Conservation (phyloP, 2,888 invertebrate genomes). For the Heteropelma amictum region DNA sequence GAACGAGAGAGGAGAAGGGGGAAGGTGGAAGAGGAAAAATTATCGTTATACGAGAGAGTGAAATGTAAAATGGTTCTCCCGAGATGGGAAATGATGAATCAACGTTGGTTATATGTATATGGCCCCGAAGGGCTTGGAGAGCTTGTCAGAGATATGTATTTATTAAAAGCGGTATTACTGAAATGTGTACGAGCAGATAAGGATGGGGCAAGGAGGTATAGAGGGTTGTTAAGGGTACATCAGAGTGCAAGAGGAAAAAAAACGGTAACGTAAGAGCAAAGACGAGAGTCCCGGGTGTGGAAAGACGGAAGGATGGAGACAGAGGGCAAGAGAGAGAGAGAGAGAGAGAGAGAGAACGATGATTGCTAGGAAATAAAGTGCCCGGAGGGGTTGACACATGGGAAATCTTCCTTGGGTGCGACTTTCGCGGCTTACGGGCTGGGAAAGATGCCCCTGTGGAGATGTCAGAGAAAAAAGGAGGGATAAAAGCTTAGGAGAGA, state of each 20-base stretch:
- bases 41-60: neutral
- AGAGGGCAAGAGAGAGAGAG: neutral
- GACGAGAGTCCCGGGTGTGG: too few relatives aligned
- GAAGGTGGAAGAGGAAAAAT: neutral
- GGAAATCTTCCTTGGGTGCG: constrained; percentile 53
- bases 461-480: constrained; percentile 16
- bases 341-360: constrained; percentile 14
- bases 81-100: constrained; percentile 26
- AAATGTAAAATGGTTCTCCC: constrained; percentile 6
- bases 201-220: neutral
- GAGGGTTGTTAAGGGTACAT: constrained; percentile 2
- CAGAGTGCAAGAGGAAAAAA: too few relatives aligned
- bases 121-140: constrained; percentile 21
- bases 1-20: constrained; percentile 6
- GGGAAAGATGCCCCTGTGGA: constrained; percentile 17
- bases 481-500: constrained; percentile 24
- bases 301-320: too few relatives aligned
- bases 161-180: constrained; percentile 45
- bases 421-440: constrained; percentile 19
- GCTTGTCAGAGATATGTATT: constrained; percentile 41
- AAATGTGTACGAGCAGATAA: constrained; percentile 41
- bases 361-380: constrained; percentile 58
- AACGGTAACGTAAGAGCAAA: too few relatives aligned
- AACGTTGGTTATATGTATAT: constrained; percentile 6
- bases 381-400: constrained; percentile 58